These are phyloP conservation scores for Scelioninae gen. 1 DNA, from an alignment of 2,888 invertebrate species.

Conservation along the genomic window DNA sequence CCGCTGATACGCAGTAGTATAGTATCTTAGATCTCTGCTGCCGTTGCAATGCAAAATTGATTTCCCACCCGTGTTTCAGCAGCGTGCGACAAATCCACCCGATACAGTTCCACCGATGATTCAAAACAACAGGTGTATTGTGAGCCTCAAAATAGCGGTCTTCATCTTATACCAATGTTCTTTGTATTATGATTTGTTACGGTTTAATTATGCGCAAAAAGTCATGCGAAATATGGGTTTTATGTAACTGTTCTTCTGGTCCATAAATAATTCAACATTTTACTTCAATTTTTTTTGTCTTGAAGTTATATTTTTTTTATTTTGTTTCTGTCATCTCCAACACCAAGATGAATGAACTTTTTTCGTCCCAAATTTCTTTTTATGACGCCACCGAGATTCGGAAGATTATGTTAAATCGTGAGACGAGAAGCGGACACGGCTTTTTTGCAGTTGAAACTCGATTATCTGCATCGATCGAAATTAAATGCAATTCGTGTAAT, in stretches of 20 bases:
- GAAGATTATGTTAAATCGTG: constrained; percentile 10
- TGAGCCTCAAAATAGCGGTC: constrained; percentile 15
- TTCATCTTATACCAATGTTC: constrained; percentile 35
- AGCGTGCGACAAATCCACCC: constrained; percentile 71
- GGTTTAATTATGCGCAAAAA: no score
- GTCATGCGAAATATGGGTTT: no score
- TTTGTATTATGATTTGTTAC: constrained; percentile 35
- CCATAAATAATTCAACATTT: no score
- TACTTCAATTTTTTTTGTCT: no score
- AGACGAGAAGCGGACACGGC: constrained; percentile 3
- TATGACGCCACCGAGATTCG: no score
- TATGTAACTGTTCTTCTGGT: no score
- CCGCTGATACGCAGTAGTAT: constrained; percentile 56
- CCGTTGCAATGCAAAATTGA: constrained; percentile 69
- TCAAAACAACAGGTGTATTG: constrained; percentile 60
- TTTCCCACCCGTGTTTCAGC: constrained; percentile 73
- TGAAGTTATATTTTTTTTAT: neutral
- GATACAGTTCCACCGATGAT: constrained; percentile 64
- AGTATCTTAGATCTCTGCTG: constrained; percentile 66
- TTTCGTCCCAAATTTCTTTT: no score
- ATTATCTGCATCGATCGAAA: constrained; percentile 13
- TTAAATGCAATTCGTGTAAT: constrained; percentile 38
- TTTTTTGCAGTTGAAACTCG: constrained; percentile 12
- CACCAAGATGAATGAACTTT: constrained; percentile 30
- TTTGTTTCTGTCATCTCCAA: neutral